These are phyloP conservation scores for Erebia aethiops DNA, from an alignment of 2,888 invertebrate genomes.

Conservation along the genomic window DNA sequence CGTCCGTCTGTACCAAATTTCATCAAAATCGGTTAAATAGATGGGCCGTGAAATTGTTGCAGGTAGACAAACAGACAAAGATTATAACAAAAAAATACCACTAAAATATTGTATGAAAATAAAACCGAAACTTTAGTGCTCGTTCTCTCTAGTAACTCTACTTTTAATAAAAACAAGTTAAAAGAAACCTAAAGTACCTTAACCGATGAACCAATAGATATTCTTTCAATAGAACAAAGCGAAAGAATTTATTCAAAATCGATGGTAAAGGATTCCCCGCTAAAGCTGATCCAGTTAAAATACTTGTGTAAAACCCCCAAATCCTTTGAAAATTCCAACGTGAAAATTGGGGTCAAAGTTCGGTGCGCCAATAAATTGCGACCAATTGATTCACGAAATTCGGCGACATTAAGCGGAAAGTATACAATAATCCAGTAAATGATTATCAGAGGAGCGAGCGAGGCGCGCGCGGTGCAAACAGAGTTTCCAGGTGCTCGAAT, in stretches of 20 bases:
- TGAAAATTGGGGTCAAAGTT: slow-evolving; percentile 52
- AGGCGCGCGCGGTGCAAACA: slow-evolving; percentile 57
- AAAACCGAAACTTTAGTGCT: too few relatives aligned
- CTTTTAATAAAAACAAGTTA: not conserved
- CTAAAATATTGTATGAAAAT: too few relatives aligned
- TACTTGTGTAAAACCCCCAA: slow-evolving; percentile 45
- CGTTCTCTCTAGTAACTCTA: too few relatives aligned
- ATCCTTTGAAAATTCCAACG: slow-evolving; percentile 53
- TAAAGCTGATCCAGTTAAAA: slow-evolving; percentile 41
- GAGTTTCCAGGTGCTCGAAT: slow-evolving; percentile 81
- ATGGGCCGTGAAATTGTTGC: too few relatives aligned
- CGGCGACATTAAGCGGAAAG: slow-evolving; percentile 74
- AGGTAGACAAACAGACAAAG: too few relatives aligned
- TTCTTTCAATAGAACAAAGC: slow-evolving; percentile 20
- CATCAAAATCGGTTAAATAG: too few relatives aligned
- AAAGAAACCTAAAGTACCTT: not conserved
- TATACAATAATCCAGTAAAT: slow-evolving; percentile 79
- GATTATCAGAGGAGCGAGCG: slow-evolving; percentile 68
- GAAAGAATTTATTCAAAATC: slow-evolving; percentile 29
- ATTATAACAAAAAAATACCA: too few relatives aligned
- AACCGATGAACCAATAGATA: not conserved
- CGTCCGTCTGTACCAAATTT: too few relatives aligned
- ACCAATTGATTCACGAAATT: slow-evolving; percentile 67
- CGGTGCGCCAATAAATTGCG: slow-evolving; percentile 48
- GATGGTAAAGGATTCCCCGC: slow-evolving; percentile 32